phyloP scores from a whole-genome alignment of 2,888 invertebrate genomes.

The Thecocarcelia acutangulata region DNA sequence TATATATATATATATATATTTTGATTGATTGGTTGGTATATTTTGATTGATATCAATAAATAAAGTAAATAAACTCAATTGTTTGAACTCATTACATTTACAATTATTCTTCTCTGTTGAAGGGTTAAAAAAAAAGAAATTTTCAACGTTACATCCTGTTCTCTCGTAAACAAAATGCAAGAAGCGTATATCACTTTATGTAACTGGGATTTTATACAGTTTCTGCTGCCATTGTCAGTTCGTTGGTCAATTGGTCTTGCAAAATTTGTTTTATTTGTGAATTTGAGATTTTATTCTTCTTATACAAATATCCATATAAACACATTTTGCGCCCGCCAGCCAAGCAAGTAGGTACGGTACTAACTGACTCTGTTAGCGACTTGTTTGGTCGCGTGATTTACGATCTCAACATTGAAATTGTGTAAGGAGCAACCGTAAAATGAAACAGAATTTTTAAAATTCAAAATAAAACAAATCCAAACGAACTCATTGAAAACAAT shows the following conservation, averaged over 20 bases:
- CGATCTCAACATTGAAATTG: conserved; percentile 78
- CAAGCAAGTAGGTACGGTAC: conserved; percentile 5
- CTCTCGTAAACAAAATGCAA: not conserved
- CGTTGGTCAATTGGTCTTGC: conserved; percentile 56
- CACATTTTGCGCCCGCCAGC: not conserved
- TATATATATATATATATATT: no score
- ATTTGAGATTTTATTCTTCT: conserved; percentile 38
- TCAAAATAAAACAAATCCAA: conserved; percentile 39
- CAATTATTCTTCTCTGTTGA: not conserved
- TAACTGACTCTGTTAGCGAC: conserved; percentile 64
- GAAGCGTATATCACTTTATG: conserved; percentile 13
- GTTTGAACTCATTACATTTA: not conserved
- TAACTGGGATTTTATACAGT: conserved; percentile 37
- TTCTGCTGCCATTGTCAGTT: conserved; percentile 20
- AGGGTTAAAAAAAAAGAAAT: conserved; percentile 28
- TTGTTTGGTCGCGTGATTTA: conserved; percentile 77
- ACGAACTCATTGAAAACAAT: conserved; percentile 60
- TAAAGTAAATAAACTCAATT: no score
- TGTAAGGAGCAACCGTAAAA: conserved; percentile 74
- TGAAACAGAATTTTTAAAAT: conserved; percentile 45
- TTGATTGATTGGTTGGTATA: no score
- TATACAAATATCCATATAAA: not conserved
- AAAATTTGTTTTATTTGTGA: conserved; percentile 47
- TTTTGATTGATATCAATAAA: no score
- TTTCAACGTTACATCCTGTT: not conserved